A percentile compares a stretch with the other conserved stretches of the same genome.
Evolutionary conservation across 1,140 invertebrate genomes (phyloP).

Genomic region (Pseudomyrmex dendroicus): DNA sequence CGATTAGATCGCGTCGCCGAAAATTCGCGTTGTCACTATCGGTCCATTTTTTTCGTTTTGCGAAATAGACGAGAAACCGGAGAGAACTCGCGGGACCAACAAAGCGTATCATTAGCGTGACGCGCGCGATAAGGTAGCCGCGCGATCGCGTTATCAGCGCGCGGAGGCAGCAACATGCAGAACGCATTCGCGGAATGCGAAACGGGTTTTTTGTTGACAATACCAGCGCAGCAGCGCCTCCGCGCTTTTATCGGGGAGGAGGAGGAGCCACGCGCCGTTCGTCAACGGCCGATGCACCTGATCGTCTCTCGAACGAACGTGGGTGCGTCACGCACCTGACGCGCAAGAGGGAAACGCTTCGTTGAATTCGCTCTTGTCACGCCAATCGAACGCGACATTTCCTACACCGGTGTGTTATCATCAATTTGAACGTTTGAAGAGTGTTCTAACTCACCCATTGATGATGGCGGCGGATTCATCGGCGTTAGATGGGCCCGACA

Average conservation of each 20-base stretch:
- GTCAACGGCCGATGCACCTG: neutral
- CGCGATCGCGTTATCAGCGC: constrained; percentile 14
- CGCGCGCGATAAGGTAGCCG: neutral
- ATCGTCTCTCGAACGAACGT: neutral
- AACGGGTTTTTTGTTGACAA: neutral
- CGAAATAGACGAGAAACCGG: neutral
- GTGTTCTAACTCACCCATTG: constrained; percentile 77
- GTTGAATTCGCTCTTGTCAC: neutral
- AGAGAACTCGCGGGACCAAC: neutral
- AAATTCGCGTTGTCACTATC: neutral
- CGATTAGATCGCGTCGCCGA: neutral
- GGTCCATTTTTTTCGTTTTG: neutral
- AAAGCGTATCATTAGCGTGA: neutral
- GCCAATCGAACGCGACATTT: too few species aligned
- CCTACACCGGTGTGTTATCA: too few species aligned
- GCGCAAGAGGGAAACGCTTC: neutral
- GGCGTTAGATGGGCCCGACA: constrained; percentile 78
- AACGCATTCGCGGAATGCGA: neutral
- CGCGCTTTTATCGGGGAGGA: too few species aligned
- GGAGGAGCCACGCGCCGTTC: neutral
- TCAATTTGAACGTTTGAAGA: too few species aligned
- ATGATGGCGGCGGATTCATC: constrained; percentile 75
- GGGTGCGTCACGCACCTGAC: neutral
- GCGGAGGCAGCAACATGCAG: neutral
- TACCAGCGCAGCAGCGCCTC: too few species aligned